Percentiles rank a stretch among this genome's conserved stretches.
These are phyloP conservation scores for Smutsia gigantea DNA, from an alignment of 2,797 vertebrate genomes.

Conservation along the genomic window DNA sequence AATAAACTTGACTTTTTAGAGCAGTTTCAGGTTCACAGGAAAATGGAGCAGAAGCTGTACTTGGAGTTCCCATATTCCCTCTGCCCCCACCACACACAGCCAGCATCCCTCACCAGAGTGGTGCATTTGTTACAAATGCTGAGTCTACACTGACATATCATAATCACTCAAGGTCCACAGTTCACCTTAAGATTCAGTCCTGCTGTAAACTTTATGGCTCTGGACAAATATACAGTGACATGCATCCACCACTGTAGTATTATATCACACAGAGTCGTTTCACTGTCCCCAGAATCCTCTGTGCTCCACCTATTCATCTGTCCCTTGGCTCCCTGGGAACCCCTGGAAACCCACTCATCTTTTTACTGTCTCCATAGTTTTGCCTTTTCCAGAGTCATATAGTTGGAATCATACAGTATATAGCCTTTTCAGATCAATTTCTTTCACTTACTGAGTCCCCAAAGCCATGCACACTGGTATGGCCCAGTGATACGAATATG, in stretches of 20 bases:
- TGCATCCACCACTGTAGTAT: background rate
- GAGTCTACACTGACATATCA: background rate
- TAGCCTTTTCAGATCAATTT: background rate
- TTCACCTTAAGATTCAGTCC: background rate
- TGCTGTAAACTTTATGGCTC: background rate
- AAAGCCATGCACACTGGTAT: background rate
- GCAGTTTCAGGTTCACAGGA: background rate
- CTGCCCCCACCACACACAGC: rapidly evolving
- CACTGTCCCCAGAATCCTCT: background rate
- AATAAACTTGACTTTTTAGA: background rate
- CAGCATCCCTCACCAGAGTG: background rate
- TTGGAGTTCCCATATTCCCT: background rate
- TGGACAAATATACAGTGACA: background rate
- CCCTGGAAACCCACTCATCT: background rate
- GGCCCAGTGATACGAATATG: background rate
- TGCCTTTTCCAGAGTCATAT: background rate
- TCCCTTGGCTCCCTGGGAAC: background rate
- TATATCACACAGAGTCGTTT: background rate
- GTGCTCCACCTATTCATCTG: background rate
- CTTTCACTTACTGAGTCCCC: background rate
- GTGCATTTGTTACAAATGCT: background rate
- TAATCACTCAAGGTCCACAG: background rate
- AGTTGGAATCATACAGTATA: background rate
- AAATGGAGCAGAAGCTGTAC: background rate
- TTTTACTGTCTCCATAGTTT: background rate